Evolutionary conservation across 2,113 vertebrate species (phyloP), one percentile per base, ranked within the genome.

Genomic region (Lepidothrix coronata): DNA sequence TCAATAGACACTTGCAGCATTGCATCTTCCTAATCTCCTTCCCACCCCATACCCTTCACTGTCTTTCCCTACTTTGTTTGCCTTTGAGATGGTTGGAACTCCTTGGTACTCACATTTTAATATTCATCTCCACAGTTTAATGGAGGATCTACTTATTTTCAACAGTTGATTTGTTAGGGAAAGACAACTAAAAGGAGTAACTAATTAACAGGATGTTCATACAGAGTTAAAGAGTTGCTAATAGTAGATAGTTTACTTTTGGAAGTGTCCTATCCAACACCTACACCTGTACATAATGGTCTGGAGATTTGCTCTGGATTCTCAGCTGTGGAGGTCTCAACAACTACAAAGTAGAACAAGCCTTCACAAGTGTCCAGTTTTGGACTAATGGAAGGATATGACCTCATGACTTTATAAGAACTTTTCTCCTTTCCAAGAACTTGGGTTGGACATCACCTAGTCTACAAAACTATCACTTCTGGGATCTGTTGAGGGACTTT

Each of bases 81-180:
- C 23, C 87, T 72, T 72, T 85, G 77, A 94, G 33, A 35, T 57
- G 6, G 46, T 61, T 76, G 51, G 62, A 94, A 94, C 61, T 54
- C 52, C n/a, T 91, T 79, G 41, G 22, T 1, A 37, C 9, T 83
- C 33, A 35, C 5, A 67, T 93, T 83, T 94, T 86, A 91, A 59
- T 80, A 91, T 90, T 88, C 13, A 70, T 58, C 24, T 82, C 13
- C 37, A 71, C 9, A 85, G 25, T 72, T 88, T 52, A 52, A 9
- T 55, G 27, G 28, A 67, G 24, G 33, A 44, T 59, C 46, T 59
- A 10, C 12, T 84, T 63, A 22, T 63, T 59, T 59, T 2, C 1
- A 87, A 30, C 15, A 78, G 10, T 8, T 59, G 30, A 78, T 77
- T 81, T 89, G 74, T 71, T 77, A 89, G 25, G 12, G 11, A 30